Percentiles rank a stretch among this genome's conserved stretches.
Conservation (phyloP, 2,888 invertebrate species). For the Trissolcus japonicus region DNA sequence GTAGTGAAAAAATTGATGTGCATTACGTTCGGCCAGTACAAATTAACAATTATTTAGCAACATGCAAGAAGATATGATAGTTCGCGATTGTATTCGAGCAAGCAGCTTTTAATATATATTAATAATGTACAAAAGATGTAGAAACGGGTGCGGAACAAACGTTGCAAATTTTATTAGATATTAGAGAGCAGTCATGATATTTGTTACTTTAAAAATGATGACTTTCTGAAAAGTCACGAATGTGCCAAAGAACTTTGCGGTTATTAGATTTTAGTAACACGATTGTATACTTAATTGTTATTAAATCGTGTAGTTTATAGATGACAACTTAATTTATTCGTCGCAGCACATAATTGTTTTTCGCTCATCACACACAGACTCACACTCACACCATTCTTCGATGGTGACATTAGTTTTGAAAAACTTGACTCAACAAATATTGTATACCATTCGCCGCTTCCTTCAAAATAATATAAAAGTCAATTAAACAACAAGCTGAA, state of each 20-base stretch:
- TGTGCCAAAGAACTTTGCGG: slow-evolving; percentile 48
- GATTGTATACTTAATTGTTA: slow-evolving; percentile 45
- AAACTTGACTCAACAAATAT: neutral
- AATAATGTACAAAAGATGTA: slow-evolving; percentile 36
- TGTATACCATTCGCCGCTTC: neutral
- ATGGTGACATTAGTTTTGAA: neutral
- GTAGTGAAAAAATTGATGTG: neutral
- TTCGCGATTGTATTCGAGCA: slow-evolving; percentile 39
- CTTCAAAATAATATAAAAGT: neutral
- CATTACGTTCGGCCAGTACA: slow-evolving; percentile 5
- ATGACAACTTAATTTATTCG: neutral
- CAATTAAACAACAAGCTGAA: slow-evolving; percentile 11
- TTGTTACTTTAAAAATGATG: slow-evolving; percentile 38
- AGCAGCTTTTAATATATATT: slow-evolving; percentile 15
- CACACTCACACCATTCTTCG: too few species aligned
- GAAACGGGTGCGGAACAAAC: neutral
- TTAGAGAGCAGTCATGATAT: slow-evolving; percentile 43
- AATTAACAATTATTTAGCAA: neutral
- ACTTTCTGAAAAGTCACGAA: slow-evolving; percentile 53
- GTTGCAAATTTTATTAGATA: slow-evolving; percentile 30
- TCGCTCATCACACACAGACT: neutral
- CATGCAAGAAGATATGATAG: slow-evolving; percentile 22
- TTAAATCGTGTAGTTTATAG: slow-evolving; percentile 12
- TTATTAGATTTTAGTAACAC: slow-evolving; percentile 25
- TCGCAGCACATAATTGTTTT: neutral